Evolutionary conservation across 2,113 vertebrate genomes (phyloP).

Genomic region (Notarius lentiginosus): DNA sequence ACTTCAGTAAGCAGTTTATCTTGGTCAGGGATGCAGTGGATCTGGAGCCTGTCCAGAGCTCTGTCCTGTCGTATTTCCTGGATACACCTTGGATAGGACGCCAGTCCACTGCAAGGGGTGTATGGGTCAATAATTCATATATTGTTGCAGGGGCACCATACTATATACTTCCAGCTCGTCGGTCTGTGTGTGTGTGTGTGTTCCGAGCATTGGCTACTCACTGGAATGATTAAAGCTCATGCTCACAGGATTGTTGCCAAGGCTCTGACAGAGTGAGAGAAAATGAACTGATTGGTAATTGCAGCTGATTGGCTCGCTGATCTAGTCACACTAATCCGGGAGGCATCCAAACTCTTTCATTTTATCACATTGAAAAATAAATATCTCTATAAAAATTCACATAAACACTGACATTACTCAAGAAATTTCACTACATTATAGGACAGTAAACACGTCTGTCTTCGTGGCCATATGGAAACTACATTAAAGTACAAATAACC

Average conservation of each 20-base stretch:
- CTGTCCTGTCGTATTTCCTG: not conserved
- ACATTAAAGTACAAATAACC: conserved; percentile 24
- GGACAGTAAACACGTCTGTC: not conserved
- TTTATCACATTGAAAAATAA: conserved; percentile 17
- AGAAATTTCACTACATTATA: too few species aligned
- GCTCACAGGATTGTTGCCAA: conserved; percentile 74
- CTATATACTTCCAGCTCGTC: not conserved
- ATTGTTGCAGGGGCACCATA: not conserved
- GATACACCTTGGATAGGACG: not conserved
- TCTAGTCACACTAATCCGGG: conserved; percentile 61
- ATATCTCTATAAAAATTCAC: conserved; percentile 1
- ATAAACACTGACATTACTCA: not conserved
- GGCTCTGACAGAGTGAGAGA: conserved; percentile 65
- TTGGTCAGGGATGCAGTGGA: not conserved
- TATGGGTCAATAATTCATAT: not conserved
- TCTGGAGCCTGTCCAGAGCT: not conserved
- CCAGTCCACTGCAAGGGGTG: not conserved
- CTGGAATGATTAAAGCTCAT: conserved; percentile 51
- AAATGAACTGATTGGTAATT: conserved; percentile 69
- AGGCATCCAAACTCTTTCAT: conserved; percentile 10
- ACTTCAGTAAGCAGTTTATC: not conserved
- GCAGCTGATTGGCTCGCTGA: conserved; percentile 63
- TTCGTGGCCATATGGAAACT: not conserved
- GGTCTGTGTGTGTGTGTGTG: conserved; percentile 1
- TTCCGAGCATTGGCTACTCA: conserved; percentile 37